Conservation (phyloP, 2,113 vertebrate genomes). For the Etia nguti region DNA sequence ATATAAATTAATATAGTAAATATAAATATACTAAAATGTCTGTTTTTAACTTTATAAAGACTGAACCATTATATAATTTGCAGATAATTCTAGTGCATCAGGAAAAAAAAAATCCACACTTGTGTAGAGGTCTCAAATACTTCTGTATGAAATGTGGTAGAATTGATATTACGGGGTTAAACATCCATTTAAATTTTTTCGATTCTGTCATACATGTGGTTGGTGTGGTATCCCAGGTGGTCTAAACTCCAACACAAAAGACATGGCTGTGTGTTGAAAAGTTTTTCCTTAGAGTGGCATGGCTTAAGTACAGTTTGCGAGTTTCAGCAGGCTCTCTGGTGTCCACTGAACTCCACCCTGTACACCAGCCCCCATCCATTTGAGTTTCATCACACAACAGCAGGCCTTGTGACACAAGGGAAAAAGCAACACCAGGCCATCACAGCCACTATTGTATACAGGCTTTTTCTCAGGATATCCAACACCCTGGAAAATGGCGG, state of each 20-base stretch:
- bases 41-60: background rate
- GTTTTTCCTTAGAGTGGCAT: background rate
- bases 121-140: background rate
- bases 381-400: slow-evolving; percentile 43
- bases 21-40: background rate
- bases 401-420: slow-evolving; percentile 60
- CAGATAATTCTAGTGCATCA: background rate
- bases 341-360: slow-evolving; percentile 2
- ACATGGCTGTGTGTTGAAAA: background rate
- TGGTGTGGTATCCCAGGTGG: background rate
- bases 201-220: background rate
- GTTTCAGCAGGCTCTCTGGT: slow-evolving; percentile 36
- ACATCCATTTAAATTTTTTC: background rate
- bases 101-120: background rate
- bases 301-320: slow-evolving; percentile 31
- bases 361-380: background rate
- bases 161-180: background rate
- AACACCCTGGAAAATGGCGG: slow-evolving; percentile 67
- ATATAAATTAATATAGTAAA: background rate
- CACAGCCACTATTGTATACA: slow-evolving; percentile 73
- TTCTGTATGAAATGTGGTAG: background rate
- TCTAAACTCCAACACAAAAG: background rate
- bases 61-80: background rate
- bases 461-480: slow-evolving; percentile 75
- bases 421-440: slow-evolving; percentile 67